A percentile compares a stretch with the other conserved stretches of the same genome.
phyloP scores from a whole-genome alignment of 2,797 vertebrate species.

The Eulemur mongoz region DNA sequence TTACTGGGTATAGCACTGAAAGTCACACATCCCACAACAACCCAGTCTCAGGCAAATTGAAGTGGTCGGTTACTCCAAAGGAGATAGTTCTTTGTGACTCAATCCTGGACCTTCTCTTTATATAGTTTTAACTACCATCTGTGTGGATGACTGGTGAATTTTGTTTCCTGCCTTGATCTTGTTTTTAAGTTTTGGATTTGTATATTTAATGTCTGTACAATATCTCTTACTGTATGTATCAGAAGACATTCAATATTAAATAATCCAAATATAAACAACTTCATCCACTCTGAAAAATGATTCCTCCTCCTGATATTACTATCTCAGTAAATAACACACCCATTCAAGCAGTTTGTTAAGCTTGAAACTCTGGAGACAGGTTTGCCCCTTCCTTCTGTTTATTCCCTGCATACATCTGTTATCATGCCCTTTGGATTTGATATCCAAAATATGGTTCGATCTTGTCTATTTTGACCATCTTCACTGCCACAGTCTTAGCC shows the following conservation, averaged over 20 bases:
- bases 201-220: not conserved
- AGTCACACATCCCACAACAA: not conserved
- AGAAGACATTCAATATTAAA: not conserved
- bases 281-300: not conserved
- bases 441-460: not conserved
- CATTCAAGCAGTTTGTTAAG: not conserved
- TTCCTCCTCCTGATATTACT: not conserved
- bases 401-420: not conserved
- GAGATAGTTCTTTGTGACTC: not conserved
- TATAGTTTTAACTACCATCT: not conserved
- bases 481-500: not conserved
- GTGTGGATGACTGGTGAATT: not conserved
- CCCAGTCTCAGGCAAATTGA: not conserved
- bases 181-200: not conserved
- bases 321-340: not conserved
- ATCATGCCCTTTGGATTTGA: not conserved
- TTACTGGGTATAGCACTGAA: not conserved
- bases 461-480: not conserved
- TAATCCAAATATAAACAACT: not conserved
- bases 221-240: not conserved
- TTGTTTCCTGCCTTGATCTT: not conserved
- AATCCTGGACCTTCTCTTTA: not conserved
- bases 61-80: not conserved
- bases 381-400: not conserved
- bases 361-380: not conserved